Percentiles rank a stretch among this genome's conserved stretches.
Evolutionary conservation across 2,113 vertebrate species (phyloP).

Genomic region (Hypocryptadius cinnamomeus): DNA sequence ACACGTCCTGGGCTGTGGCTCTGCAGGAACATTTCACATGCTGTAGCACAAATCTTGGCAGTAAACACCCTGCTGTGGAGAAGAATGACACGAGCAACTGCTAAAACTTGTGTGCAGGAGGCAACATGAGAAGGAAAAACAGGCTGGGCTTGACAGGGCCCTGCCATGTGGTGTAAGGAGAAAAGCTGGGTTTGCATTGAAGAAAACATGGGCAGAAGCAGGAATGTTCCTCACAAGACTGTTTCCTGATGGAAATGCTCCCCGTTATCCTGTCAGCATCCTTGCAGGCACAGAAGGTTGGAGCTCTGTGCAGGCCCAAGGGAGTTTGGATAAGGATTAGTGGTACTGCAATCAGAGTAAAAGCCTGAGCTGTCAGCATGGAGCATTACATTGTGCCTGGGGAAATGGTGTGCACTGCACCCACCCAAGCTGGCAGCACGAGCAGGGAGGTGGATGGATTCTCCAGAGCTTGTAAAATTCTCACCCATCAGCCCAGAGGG

Average conservation of each 20-base stretch:
- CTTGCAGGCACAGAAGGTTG: not conserved
- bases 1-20: not conserved
- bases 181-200: not conserved
- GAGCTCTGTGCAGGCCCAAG: not conserved
- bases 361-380: not conserved
- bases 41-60: not conserved
- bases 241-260: not conserved
- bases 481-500: not conserved
- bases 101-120: not conserved
- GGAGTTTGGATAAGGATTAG: not conserved
- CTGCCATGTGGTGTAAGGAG: not conserved
- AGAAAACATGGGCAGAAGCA: fast-evolving
- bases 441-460: not conserved
- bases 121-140: not conserved
- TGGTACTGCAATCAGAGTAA: not conserved
- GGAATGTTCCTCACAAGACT: not conserved
- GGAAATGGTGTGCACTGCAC: not conserved
- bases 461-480: not conserved
- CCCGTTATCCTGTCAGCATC: not conserved
- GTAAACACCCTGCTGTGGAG: not conserved
- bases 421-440: not conserved
- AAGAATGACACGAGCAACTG: not conserved
- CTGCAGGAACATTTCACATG: not conserved
- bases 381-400: not conserved
- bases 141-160: not conserved